Percentiles rank a stretch among this genome's conserved stretches.
These are phyloP conservation scores for Sebastiscus albofasciatus DNA, from an alignment of 2,797 vertebrate genomes.

Conservation along the genomic window DNA sequence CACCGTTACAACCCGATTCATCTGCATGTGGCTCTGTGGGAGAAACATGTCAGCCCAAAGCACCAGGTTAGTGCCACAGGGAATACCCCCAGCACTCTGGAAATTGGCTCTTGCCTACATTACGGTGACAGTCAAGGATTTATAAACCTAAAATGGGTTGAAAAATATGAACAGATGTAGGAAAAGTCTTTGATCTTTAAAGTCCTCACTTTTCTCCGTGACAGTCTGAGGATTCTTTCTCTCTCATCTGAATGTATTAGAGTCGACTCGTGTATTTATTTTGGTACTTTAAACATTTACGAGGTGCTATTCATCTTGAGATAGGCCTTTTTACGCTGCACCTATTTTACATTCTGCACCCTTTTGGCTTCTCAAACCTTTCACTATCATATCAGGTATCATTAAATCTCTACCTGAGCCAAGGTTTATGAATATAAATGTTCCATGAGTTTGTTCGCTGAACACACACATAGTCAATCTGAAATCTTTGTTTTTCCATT, in stretches of 20 bases:
- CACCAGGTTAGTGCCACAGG: constrained; percentile 53
- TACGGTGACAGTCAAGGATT: constrained; percentile 57
- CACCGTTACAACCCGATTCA: constrained; percentile 44
- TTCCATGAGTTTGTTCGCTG: neutral
- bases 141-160: constrained; percentile 32
- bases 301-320: constrained; percentile 2
- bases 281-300: constrained; percentile 28
- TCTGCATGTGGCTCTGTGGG: constrained; percentile 44
- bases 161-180: constrained; percentile 38
- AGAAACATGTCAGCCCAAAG: constrained; percentile 56
- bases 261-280: constrained; percentile 32
- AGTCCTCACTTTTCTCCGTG: constrained; percentile 3
- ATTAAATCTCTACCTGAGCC: neutral
- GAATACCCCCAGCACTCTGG: constrained; percentile 35
- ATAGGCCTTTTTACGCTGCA: constrained; percentile 4
- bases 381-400: neutral
- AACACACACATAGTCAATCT: neutral
- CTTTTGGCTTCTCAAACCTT: neutral
- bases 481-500: constrained; percentile 8
- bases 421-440: neutral
- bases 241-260: constrained; percentile 11
- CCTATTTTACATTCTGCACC: neutral
- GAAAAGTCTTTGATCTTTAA: constrained; percentile 39
- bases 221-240: constrained; percentile 1
- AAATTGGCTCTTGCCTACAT: constrained; percentile 54